Base-by-base conservation (phyloP, 2,797 vertebrate genomes). In the Propithecus deckenii region DNA sequence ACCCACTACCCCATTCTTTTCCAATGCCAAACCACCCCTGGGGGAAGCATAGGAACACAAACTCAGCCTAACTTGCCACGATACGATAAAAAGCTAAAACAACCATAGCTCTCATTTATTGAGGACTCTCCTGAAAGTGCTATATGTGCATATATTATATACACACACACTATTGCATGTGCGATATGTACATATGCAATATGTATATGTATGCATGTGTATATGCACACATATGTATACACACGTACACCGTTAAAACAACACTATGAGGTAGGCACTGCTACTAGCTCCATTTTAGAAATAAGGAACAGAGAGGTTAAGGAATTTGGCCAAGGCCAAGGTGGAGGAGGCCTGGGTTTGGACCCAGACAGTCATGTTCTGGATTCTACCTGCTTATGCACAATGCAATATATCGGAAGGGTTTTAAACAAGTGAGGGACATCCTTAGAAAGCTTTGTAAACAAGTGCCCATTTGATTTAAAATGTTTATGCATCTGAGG, bases 341-440 rank as follows among this genome's bases (percentile, higher is more conserved):
- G 67, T 6, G 2, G 17, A 23, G 65, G 78, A 28, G 10, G 0
- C 41, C 11, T 75, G 43, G 32, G 11, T 63, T 55, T 76, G 32
- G 17, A 52, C n/a, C 20, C 48, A 32, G 10, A 28, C 22, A 7
- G 4, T 15, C 57, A 0, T 2, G 0, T 28, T 69, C 55, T 0
- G 0, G 30, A 75, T 55, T 41, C 63, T 18, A 18, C 71, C 71
- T 38, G 61, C 86, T 67, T 14, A 41, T 38, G 18, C 20, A 30
- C 48, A 2, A 0, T 1, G 9, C 30, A 15, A 0, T 14, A 25
- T 8, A 1, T 1, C 0, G 22, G 46, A n/a, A 86, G 41, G 4
- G 3, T 52, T 83, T 63, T 15, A 15, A 71, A 48, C 14, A 18
- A 12, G 5, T 1, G 10, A n/a, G 23, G 28, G 38, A 20, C 0